Conservation (phyloP, 1,140 invertebrate genomes). For the Theocolax elegans region DNA sequence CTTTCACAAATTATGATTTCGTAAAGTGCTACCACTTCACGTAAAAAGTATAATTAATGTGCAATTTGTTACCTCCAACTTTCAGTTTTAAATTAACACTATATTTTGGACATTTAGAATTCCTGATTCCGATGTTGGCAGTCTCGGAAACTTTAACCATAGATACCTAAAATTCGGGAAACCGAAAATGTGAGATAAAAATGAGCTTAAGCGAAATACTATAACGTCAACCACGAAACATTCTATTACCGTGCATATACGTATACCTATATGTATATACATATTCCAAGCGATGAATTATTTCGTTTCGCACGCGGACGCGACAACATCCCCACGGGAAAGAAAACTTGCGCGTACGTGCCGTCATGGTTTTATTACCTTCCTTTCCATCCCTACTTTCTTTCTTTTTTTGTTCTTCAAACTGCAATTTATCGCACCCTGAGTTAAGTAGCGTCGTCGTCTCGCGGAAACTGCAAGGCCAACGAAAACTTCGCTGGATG, state of each 20-base stretch:
- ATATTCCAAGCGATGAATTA: conserved; percentile 5
- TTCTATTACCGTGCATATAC: conserved; percentile 5
- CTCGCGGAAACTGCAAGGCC: not conserved
- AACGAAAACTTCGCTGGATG: not conserved
- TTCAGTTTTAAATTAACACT: no score
- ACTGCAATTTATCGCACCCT: not conserved
- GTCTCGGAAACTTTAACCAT: no score
- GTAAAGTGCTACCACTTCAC: no score
- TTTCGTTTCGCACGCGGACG: not conserved
- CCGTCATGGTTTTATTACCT: not conserved
- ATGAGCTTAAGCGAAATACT: no score
- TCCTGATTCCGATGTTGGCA: no score
- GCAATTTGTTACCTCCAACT: no score
- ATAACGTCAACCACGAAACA: conserved; percentile 2
- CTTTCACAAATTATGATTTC: not conserved
- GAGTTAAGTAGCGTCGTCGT: not conserved
- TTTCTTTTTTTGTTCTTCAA: not conserved
- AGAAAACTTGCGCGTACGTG: conserved; percentile 8
- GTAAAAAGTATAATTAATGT: no score
- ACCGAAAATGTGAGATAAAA: no score
- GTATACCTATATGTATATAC: no score
- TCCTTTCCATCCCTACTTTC: no score
- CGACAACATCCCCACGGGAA: not conserved
- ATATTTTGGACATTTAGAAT: no score
- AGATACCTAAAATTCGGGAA: no score